Base-by-base conservation (phyloP, 2,888 invertebrate genomes). In the Spialia ferax region DNA sequence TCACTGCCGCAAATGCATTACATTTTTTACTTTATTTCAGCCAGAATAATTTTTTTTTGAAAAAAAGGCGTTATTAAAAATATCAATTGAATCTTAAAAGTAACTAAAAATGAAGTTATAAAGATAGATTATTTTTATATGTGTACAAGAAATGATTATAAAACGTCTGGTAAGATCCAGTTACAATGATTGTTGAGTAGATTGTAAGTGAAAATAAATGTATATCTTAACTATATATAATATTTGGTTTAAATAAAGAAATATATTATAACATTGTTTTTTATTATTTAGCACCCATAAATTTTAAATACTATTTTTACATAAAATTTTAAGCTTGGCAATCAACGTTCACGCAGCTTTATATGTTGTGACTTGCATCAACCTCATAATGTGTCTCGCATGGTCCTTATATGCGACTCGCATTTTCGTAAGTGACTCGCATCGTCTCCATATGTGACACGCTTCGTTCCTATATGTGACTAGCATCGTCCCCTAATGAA, bases 211-310 rank as follows among this genome's bases (percentile, higher is more conserved):
- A 57, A 64, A 64, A 50, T 6, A 11, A 56, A 42, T 55, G 38
- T 56, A 32, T 42, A 35, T 63, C 10, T 56, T 63, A 63, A 1
- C 11, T 20, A 20, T 48, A 11, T 62, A 62, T 57, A 64, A 62
- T 64, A 64, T 57, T 64, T 64, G 45, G 50, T 64, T 64, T 50
- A 50, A 64, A 64, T 64, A 64, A 64, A 64, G 22, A 18, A 64
- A 29, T 23, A 1, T 22, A 64, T 0, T 22, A 64, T 57, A 8
- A 48, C 32, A 18, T 15, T 23, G 11, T 38, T 20, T 56, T 11
- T 48, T 57, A 35, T 42, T 42, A 15, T 15, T 42, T 42, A 6
- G 0, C n/a, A 15, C 11, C n/a, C n/a, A 32, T 8, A 32, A 5
- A 32, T 6, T 32, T 5, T 32, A 1, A 8, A n/a, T n/a, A n/a